Base-by-base conservation (phyloP, 2,797 vertebrate genomes). In the Trichosurus vulpecula region DNA sequence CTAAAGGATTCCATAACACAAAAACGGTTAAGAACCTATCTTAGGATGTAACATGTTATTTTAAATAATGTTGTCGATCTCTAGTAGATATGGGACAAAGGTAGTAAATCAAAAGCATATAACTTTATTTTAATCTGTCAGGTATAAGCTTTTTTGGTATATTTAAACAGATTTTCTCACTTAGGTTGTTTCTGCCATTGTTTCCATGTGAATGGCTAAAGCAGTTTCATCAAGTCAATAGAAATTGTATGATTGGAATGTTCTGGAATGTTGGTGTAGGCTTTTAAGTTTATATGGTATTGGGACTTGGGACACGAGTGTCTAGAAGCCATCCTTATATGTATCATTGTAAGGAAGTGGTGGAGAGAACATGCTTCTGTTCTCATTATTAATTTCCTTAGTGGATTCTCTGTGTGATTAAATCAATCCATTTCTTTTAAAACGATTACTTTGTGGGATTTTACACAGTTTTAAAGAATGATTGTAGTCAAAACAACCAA, bases 161-260 rank as follows among this genome's bases (percentile, higher is more conserved):
- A 54, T 35, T 92, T 94, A 94, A 97, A 97, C 94, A 97, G 89
- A 96, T 97, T 97, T 92, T 41, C 93, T 54, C 94, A 57, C 90
- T 91, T 96, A 93, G 95, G 95, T 96, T 97, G 93, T 96, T 96
- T 94, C 96, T 97, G 74, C 54, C 54, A 95, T 97, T 57, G 91
- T 96, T 98, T 97, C 91, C 97, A 90, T 96, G 89, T 97, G 93
- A 56, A 96, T 97, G 97, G 96, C 95, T 97, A 95, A 95, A 97
- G 93, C 94, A 92, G 4, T 95, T 97, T 97, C 94, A 95, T 92
- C 93, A 94, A 96, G 55, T 95, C 95, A 94, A 96, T 96, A 97
- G 94, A 98, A 97, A 96, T 96, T 97, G 91, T 97, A 94, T 95
- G 94, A 95, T 52, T 93, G 90, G 96, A 90, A 97, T 94, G 56